Conservation (phyloP, 2,113 vertebrate species). For the Hippocampus abdominalis region DNA sequence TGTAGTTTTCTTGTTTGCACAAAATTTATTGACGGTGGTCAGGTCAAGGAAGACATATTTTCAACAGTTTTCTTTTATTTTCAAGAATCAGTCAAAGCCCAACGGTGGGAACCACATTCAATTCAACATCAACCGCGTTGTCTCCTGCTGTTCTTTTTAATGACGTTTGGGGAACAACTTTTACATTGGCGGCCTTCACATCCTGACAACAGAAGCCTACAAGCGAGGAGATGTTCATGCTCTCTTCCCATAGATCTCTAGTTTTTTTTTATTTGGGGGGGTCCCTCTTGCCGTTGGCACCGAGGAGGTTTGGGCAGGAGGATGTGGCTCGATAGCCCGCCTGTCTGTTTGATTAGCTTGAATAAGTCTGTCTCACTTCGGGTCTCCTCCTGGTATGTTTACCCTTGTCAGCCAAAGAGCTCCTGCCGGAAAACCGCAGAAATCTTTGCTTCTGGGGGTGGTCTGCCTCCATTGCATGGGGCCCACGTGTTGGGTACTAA, state of each 20-base stretch:
- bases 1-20: background rate
- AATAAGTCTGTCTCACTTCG: conserved; percentile 44
- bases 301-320: conserved; percentile 20
- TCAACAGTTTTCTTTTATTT: no score
- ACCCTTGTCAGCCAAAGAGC: conserved; percentile 31
- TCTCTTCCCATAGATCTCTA: conserved; percentile 37
- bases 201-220: conserved; percentile 39
- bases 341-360: conserved; percentile 40
- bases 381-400: conserved; percentile 24
- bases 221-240: conserved; percentile 18
- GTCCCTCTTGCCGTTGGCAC: conserved; percentile 17
- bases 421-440: conserved; percentile 44
- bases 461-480: conserved; percentile 33
- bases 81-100: background rate
- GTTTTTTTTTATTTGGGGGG: background rate
- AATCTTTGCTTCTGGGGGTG: conserved; percentile 44
- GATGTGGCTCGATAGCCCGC: conserved; percentile 42
- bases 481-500: conserved; percentile 11
- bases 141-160: conserved; percentile 17
- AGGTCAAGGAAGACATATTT: no score
- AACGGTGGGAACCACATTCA: background rate
- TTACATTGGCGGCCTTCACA: conserved; percentile 4
- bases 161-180: conserved; percentile 36
- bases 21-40: background rate
- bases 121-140: conserved; percentile 7